Evolutionary conservation across 2,888 invertebrate genomes (phyloP), one percentile per base, ranked within the genome.

Genomic region (Archips xylosteana): DNA sequence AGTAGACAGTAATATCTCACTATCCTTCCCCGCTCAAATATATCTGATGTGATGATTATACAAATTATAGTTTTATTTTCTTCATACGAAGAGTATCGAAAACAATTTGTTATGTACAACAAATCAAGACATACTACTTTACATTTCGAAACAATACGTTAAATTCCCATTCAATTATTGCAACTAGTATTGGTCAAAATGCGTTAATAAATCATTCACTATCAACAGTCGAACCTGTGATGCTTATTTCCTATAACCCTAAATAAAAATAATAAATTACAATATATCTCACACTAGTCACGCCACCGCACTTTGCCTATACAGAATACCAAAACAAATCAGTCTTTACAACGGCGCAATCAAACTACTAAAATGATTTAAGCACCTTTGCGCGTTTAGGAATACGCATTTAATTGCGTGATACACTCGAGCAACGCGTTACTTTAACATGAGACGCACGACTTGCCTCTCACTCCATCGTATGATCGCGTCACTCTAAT

Each of bases 261-360:
- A 83, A 79, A 82, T 82, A 80, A 77, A 82, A 80, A 81, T 79
- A 63, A 70, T 70, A 75, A 62, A 66, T 72, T 82, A 82, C 77
- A 78, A 75, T 75, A 79, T 82, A 80, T 80, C 79, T 83, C 83
- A 82, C 83, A 81, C 80, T 78, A 81, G 45, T 70, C 74, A 70
- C 74, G 60, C 65, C 74, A 70, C 65, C 74, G 69, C 47, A 69
- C 60, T 69, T 69, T 64, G 68, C 59, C 60, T 70, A 67, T 57
- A 60, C 49, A 70, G 60, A 59, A 65, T 74, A 74, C 70, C 74
- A 70, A 64, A 70, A 85, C 81, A 80, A 83, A 85, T 92, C 92
- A 92, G 92, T 92, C 92, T 92, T 90, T 83, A 80, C 80, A 80
- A 85, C 83, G 83, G 84, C 82, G 76, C 85, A 85, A 85, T 83